Conservation (phyloP, 2,113 vertebrate species). For the Micromys minutus region DNA sequence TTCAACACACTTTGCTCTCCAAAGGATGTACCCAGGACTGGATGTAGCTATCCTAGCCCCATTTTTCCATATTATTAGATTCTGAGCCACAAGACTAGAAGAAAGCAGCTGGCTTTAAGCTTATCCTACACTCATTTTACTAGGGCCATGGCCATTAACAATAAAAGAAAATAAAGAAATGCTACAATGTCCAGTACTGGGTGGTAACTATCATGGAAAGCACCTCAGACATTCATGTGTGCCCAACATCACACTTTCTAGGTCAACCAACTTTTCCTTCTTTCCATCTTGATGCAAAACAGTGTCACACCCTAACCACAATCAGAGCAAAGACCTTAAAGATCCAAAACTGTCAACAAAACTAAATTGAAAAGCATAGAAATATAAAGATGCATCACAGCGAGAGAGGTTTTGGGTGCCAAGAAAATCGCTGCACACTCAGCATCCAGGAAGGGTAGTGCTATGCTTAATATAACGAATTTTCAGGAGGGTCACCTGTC, state of each 20-base stretch:
- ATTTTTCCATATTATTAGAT: background rate
- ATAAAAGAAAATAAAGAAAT: conserved; percentile 39
- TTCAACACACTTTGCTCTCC: background rate
- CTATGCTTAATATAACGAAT: background rate
- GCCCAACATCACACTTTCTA: background rate
- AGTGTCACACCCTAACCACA: background rate
- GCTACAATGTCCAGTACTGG: background rate
- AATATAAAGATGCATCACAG: background rate
- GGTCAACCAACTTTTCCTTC: background rate
- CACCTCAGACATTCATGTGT: background rate
- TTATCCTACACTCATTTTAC: background rate
- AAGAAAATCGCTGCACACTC: background rate
- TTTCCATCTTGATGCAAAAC: background rate
- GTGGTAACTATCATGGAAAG: background rate
- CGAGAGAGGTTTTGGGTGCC: background rate
- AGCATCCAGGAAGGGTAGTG: background rate
- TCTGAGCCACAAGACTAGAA: background rate
- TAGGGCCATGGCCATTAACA: background rate
- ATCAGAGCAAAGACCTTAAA: background rate
- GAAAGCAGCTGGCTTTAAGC: background rate
- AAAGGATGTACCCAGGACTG: background rate
- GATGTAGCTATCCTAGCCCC: background rate
- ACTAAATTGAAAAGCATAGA: background rate
- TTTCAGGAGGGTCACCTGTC: background rate
- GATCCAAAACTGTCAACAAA: background rate